Evolutionary conservation across 2,888 invertebrate species (phyloP), one percentile per base, ranked within the genome.

Genomic region (Lepidonotus clava): DNA sequence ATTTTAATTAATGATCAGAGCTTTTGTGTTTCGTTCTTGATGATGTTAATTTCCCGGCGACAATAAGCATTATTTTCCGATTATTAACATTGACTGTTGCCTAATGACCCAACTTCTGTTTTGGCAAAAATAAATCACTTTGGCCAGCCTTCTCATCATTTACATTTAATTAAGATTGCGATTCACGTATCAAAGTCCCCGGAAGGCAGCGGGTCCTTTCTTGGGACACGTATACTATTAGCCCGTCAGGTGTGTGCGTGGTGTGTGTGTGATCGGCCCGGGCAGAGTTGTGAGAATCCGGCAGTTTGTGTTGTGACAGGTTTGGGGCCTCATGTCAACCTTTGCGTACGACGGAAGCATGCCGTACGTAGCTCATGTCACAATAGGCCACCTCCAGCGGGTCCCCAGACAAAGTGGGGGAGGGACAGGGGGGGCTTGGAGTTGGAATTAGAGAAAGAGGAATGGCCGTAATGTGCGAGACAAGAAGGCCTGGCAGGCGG

Each of bases 61-160:
- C 80, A 80, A 80, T 80, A 46, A 80, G 80, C 46, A 80, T 41
- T 80, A 80, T 80, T 80, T 51, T 46, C 51, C 51, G 80, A 24
- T 80, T 80, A 80, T 80, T 77, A 80, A 80, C 80, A 80, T 80
- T 51, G 80, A 80, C 41, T 80, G 80, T 34, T 34, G 21, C 80
- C 80, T 80, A 80, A 80, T 80, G 80, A 80, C 80, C 80, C 80
- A 46, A 80, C 80, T 80, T 80, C 80, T 80, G 28, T 80, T 80
- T 34, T 80, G 80, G 28, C 80, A 80, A 80, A 71, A 80, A 80
- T 80, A 80, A 80, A 80, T 46, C 80, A 80, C 80, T 80, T 80
- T 80, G n/a, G 32, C 46, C 24, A 38, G 21, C 56, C 38, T 24
- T 71, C 71, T 71, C 71, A 36, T 71, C 71, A 71, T 71, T 71